These are phyloP conservation scores for Hetaerina titia DNA, from an alignment of 2,888 invertebrate genomes.

Conservation along the genomic window DNA sequence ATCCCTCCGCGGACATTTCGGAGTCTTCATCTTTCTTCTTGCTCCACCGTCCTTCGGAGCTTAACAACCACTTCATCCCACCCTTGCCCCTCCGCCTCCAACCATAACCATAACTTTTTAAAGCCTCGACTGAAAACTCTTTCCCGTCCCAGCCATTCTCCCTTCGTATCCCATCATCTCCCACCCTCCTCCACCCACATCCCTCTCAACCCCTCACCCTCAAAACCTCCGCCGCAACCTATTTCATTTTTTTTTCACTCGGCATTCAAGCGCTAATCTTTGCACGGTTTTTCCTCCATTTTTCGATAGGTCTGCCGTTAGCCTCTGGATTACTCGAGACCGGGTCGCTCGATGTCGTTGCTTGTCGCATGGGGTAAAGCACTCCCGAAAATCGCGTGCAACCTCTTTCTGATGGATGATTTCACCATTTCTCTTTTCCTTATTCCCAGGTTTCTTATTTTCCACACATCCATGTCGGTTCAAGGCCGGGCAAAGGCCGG, in stretches of 20 bases:
- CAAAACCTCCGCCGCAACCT: not conserved
- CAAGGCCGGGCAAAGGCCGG: slow-evolving; percentile 18
- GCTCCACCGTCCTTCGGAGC: not conserved
- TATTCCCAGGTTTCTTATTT: not conserved
- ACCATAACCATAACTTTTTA: slow-evolving; percentile 43
- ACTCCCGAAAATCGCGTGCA: not conserved
- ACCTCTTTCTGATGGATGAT: not conserved
- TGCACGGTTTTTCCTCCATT: not conserved
- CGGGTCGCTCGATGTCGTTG: no score
- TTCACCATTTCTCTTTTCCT: not conserved
- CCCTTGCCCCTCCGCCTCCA: not conserved
- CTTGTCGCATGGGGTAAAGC: no score
- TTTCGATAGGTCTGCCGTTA: not conserved
- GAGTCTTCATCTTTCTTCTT: slow-evolving; percentile 48
- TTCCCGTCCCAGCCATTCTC: not conserved
- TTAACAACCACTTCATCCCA: slow-evolving; percentile 30
- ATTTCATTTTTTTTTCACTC: not conserved
- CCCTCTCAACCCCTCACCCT: not conserved
- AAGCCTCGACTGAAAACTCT: slow-evolving; percentile 33
- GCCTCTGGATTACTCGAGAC: no score
- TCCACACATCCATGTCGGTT: not conserved
- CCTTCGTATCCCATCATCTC: slow-evolving; percentile 24
- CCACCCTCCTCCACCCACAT: not conserved
- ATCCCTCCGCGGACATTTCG: not conserved
- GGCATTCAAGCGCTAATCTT: not conserved